phyloP scores from a whole-genome alignment of 2,888 invertebrate species.

The Hypolimnas misippus region DNA sequence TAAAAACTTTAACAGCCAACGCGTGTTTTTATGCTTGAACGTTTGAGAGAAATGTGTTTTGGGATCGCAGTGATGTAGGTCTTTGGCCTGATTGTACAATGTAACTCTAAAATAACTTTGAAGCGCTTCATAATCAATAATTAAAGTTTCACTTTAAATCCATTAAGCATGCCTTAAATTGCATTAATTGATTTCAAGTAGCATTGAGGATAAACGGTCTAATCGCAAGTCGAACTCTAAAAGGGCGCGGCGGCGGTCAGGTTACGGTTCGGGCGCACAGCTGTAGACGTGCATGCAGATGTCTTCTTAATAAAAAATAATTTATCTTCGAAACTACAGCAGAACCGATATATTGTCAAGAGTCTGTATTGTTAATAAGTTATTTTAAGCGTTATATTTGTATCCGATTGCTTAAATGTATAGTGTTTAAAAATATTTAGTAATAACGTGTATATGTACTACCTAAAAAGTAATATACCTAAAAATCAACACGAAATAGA shows the following conservation, averaged over 20 bases:
- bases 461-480: too few relatives aligned
- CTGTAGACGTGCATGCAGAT: constrained; percentile 41
- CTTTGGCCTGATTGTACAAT: constrained; percentile 25
- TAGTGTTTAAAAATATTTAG: too few relatives aligned
- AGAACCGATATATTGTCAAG: not conserved
- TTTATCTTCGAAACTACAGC: constrained; percentile 30
- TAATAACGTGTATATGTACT: too few relatives aligned
- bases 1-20: constrained; percentile 72
- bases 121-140: constrained; percentile 36
- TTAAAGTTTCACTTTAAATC: constrained; percentile 51
- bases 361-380: constrained; percentile 15
- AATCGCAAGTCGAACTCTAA: constrained; percentile 45
- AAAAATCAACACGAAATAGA: too few relatives aligned
- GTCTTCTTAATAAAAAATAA: constrained; percentile 36
- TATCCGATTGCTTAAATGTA: not conserved
- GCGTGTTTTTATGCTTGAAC: constrained; percentile 69
- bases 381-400: not conserved
- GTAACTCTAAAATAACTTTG: constrained; percentile 15
- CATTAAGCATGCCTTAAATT: constrained; percentile 53
- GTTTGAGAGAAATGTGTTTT: constrained; percentile 64
- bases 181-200: constrained; percentile 72
- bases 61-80: constrained; percentile 49
- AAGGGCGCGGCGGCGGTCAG: constrained; percentile 40
- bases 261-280: constrained; percentile 40
- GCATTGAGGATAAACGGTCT: constrained; percentile 46